Percentiles rank a stretch among this genome's conserved stretches.
These are phyloP conservation scores for Tinamus major DNA, from an alignment of 2,797 vertebrate genomes.

Conservation along the genomic window DNA sequence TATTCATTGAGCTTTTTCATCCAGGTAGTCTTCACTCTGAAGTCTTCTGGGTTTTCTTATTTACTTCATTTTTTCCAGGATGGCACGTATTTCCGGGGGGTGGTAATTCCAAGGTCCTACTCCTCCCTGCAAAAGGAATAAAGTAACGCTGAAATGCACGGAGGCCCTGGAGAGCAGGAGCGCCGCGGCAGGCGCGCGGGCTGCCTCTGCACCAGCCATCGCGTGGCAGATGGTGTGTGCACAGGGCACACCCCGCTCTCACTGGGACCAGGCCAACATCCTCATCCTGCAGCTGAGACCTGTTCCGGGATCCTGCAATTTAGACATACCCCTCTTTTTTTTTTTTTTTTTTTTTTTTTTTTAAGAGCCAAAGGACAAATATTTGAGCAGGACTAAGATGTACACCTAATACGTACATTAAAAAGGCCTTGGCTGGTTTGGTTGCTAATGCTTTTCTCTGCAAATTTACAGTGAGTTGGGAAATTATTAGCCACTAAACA, in stretches of 20 bases:
- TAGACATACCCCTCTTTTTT: not conserved
- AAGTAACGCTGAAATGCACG: not conserved
- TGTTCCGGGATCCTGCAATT: not conserved
- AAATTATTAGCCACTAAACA: not conserved
- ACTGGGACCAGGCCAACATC: not conserved
- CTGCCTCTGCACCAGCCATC: not conserved
- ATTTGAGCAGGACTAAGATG: constrained; percentile 34
- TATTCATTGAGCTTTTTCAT: not conserved
- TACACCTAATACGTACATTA: not conserved
- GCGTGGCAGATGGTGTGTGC: not conserved
- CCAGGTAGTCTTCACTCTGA: not conserved
- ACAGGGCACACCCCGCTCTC: not conserved
- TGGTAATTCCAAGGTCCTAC: constrained; percentile 88
- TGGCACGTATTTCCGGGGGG: constrained; percentile 84
- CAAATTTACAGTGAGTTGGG: not conserved
- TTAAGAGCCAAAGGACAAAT: constrained; percentile 28
- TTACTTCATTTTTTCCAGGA: constrained; percentile 85
- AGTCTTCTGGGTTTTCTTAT: not conserved
- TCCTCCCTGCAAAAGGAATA: constrained; percentile 82
- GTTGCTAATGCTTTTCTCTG: not conserved
- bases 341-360: not conserved
- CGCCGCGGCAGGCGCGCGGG: not conserved
- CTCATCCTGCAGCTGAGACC: not conserved
- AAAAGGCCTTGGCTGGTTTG: not conserved
- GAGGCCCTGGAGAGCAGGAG: not conserved